Percentiles rank a stretch among this genome's conserved stretches.
phyloP scores from a whole-genome alignment of 2,797 vertebrate genomes.

The Sitta carolinensis region DNA sequence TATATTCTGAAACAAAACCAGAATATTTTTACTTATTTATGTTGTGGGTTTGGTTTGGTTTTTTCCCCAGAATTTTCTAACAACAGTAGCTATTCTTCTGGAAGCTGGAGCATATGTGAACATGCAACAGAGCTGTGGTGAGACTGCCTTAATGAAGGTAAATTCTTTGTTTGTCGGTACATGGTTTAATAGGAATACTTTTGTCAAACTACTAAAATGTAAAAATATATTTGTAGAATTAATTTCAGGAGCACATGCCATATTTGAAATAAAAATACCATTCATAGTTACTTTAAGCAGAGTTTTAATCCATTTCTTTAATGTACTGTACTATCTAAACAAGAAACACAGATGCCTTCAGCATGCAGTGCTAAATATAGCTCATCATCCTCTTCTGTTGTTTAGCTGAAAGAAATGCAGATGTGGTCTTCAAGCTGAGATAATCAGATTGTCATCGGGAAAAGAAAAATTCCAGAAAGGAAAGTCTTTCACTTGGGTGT shows the following conservation, averaged over 20 bases:
- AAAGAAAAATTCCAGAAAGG: not conserved
- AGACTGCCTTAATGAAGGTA: conserved; percentile 98
- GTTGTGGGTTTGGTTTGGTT: not conserved
- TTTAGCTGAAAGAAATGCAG: not conserved
- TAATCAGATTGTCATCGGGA: not conserved
- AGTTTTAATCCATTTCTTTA: not conserved
- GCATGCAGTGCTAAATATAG: not conserved
- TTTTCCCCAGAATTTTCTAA: conserved; percentile 87
- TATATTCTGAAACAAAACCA: not conserved
- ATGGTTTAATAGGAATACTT: not conserved
- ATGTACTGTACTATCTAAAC: not conserved
- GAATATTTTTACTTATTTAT: not conserved
- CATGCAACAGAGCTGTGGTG: conserved; percentile 87
- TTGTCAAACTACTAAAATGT: not conserved
- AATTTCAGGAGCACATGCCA: not conserved
- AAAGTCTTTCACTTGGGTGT: not conserved
- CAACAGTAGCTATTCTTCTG: conserved; percentile 93
- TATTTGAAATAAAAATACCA: not conserved
- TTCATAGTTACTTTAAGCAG: not conserved
- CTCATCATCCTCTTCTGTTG: not conserved
- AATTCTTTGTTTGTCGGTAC: not conserved
- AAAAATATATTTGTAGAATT: not conserved
- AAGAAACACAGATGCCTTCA: not conserved
- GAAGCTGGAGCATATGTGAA: conserved; percentile 94
- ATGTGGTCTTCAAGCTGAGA: not conserved